Evolutionary conservation across 2,797 vertebrate species (phyloP), one percentile per base, ranked within the genome.

Genomic region (Enteromius unitaeniatus): DNA sequence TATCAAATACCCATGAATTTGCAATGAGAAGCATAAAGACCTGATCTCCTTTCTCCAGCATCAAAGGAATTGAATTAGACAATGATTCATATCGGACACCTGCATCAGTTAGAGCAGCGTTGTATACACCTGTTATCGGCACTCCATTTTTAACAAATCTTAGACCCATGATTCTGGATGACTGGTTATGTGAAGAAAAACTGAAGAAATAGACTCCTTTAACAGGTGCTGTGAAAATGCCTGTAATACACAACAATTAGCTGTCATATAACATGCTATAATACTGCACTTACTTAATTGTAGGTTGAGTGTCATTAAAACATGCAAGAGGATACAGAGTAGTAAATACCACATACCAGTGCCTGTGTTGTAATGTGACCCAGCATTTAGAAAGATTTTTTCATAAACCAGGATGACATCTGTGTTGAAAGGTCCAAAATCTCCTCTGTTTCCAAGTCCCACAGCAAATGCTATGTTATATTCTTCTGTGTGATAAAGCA

Each of bases 131-230:
- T 15, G 26, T 11, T 34, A 72, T 70, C 8, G 1, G 8, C 6
- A 21, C 3, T n/a, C 51, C 53, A 23, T 82, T 85, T 34, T 72
- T 78, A 9, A 49, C 6, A 1, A 85, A 42, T 21, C 4, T 26
- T 34, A 80, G 31, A 23, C 47, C 83, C n/a, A 78, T 60, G 15
- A 26, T 10, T 26, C 1, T 62, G 23, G 4, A 3, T 23, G 65
- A 13, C 1, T 6, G 0, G 28, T 51, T 28, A 37, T 74, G 42
- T 5, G 55, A 68, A 65, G 75, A 42, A 34, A 78, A 37, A 26
- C n/a, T 74, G 80, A 86, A 86, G 75, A 65, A 78, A 51, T 79
- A 78, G 58, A 79, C 47, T 40, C 80, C 84, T 70, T 45, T 81
- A 26, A 72, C 51, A 23, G 84, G 79, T 49, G 65, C 64, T 51